Conservation (phyloP, 2,797 vertebrate genomes). For the Gephyroberyx darwinii region DNA sequence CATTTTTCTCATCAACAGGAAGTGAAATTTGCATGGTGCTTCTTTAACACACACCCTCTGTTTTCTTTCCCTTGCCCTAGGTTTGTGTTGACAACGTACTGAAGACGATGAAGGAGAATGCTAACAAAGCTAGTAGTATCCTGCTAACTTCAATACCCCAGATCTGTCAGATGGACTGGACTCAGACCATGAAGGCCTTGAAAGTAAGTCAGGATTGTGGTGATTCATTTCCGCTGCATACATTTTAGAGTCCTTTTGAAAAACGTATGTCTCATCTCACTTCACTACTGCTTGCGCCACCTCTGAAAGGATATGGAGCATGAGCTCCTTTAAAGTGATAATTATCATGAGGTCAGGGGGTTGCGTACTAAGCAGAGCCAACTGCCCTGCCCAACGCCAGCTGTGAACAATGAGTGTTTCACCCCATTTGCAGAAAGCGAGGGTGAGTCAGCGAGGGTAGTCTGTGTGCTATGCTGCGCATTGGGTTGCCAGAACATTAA, state of each 20-base stretch:
- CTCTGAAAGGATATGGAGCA: constrained; percentile 1
- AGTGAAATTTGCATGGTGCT: constrained; percentile 32
- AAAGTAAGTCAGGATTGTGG: constrained; percentile 81
- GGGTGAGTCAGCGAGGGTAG: neutral
- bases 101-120: constrained; percentile 96
- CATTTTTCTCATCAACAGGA: constrained; percentile 3
- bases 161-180: constrained; percentile 93
- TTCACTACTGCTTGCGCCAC: neutral
- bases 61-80: constrained; percentile 67
- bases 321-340: neutral
- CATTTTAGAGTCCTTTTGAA: constrained; percentile 12
- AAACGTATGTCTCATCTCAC: neutral
- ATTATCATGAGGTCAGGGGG: neutral
- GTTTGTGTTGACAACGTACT: constrained; percentile 96
- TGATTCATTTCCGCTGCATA: constrained; percentile 38
- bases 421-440: neutral
- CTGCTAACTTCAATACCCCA: constrained; percentile 93
- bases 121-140: constrained; percentile 96
- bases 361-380: neutral
- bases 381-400: neutral
- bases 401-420: neutral
- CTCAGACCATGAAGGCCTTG: constrained; percentile 82
- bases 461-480: neutral
- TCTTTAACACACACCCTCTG: neutral
- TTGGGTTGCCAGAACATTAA: neutral